Conservation (phyloP, 1,140 invertebrate genomes). For the Drosophila gunungcola region DNA sequence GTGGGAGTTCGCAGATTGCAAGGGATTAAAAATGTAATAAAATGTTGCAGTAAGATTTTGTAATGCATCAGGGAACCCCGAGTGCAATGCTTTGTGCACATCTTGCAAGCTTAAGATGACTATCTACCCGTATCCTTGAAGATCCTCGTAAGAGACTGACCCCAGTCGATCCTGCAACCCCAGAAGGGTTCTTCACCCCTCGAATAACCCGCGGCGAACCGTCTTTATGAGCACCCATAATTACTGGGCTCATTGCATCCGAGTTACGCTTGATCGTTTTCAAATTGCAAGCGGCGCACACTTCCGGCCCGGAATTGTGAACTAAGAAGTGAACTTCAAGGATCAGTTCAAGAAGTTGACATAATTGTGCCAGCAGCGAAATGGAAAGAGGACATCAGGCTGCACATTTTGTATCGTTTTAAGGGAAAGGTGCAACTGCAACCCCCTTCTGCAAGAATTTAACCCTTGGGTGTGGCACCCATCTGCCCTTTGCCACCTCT, state of each 20-base stretch:
- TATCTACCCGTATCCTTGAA: slow-evolving; percentile 43
- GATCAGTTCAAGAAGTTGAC: slow-evolving; percentile 75
- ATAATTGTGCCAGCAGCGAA: slow-evolving; percentile 73
- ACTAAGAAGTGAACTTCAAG: slow-evolving; percentile 50
- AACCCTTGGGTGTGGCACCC: slow-evolving; percentile 56
- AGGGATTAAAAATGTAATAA: slow-evolving; percentile 4
- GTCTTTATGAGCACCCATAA: slow-evolving; percentile 65
- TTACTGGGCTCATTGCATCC: slow-evolving; percentile 60
- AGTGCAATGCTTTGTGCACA: slow-evolving; percentile 22
- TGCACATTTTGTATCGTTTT: slow-evolving; percentile 39
- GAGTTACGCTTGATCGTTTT: slow-evolving; percentile 80
- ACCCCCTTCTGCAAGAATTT: slow-evolving; percentile 41
- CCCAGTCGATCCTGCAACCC: slow-evolving; percentile 3
- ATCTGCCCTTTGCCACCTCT: slow-evolving; percentile 29
- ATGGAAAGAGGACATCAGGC: slow-evolving; percentile 7
- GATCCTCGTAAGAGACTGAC: slow-evolving; percentile 22
- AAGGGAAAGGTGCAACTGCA: slow-evolving; percentile 25
- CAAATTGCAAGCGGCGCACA: slow-evolving; percentile 70
- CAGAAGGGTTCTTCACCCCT: slow-evolving; percentile 18
- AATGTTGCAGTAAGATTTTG: slow-evolving; percentile 7
- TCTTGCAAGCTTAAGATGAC: slow-evolving; percentile 15
- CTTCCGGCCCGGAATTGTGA: slow-evolving; percentile 56
- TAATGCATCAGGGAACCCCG: slow-evolving; percentile 6
- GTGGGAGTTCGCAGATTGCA: slow-evolving; percentile 7
- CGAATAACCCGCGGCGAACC: slow-evolving; percentile 53